phyloP scores from a whole-genome alignment of 2,888 invertebrate species.

The Apotomis betuletana region DNA sequence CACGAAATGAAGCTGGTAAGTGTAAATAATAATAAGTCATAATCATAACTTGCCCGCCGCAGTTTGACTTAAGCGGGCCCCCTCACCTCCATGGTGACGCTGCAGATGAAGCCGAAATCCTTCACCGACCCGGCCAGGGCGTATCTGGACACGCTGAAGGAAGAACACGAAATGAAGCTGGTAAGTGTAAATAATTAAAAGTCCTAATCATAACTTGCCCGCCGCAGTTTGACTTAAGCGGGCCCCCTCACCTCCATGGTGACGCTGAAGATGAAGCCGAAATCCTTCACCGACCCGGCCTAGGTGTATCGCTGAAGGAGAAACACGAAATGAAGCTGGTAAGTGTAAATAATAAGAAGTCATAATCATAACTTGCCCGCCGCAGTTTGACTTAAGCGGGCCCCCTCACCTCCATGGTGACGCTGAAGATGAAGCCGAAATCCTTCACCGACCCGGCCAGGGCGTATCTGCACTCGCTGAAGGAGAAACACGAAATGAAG shows the following conservation, averaged over 20 bases:
- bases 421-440: conserved; percentile 43
- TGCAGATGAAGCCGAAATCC: conserved; percentile 42
- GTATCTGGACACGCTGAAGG: conserved; percentile 60
- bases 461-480: conserved; percentile 57
- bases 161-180: conserved; percentile 56
- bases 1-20: conserved; percentile 62
- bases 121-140: conserved; percentile 53
- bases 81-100: conserved; percentile 52
- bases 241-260: conserved; percentile 51
- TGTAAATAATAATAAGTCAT: background rate
- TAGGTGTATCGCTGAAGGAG: conserved; percentile 57
- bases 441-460: conserved; percentile 53
- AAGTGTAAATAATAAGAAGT: conserved; percentile 39
- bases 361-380: conserved; percentile 56
- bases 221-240: conserved; percentile 47
- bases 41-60: conserved; percentile 57
- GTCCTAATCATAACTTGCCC: conserved; percentile 56
- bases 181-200: conserved; percentile 50
- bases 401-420: conserved; percentile 55
- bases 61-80: conserved; percentile 46
- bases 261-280: conserved; percentile 44
- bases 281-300: conserved; percentile 53
- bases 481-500: conserved; percentile 55
- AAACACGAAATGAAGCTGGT: conserved; percentile 60
- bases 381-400: conserved; percentile 47